Base-by-base conservation (phyloP, 2,888 invertebrate species). In the Trichopria drosophilae region DNA sequence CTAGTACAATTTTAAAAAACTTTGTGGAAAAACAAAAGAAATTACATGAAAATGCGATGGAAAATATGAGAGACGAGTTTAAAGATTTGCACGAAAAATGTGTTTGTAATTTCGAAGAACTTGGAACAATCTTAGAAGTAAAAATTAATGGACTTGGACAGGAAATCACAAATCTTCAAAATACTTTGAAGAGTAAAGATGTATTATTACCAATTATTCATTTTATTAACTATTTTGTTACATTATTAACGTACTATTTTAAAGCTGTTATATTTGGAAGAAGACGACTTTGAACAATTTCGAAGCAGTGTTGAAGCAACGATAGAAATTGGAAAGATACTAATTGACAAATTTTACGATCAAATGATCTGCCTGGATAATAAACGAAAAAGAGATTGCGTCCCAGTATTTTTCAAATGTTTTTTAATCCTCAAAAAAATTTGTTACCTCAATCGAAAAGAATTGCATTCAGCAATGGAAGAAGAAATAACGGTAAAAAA, bases 401-500 rank as follows among this genome's bases (percentile, higher is more conserved):
- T 47, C 9, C 18, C 35, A 22, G 44, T 59, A 29, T 41, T 64
- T 35, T 37, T 53, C 49, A 61, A 61, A 16, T 62, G 56, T 42
- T 43, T 57, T 32, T 34, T 56, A 23, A 56, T 59, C 26, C 53
- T 62, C n/a, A 51, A 53, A 42, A 37, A 47, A 10, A 46, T 59
- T 24, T 57, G 52, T 18, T 44, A 58, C 26, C 41, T 59, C 6
- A 47, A 35, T 4, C 43, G 48, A 0, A 31, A 53, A 18, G 60
- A 61, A 6, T 37, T 63, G 26, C 45, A 59, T 41, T 18, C 22
- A 4, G 48, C 53, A 18, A 26, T 62, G 34, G 62, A 62, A 35
- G 49, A 55, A 9, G 53, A 60, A 47, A 61, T 64, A 50, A 20
- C 41, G 54, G 63, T 63, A 53, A 23, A 9, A n/a, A 23, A 24